Evolutionary conservation across 2,797 vertebrate genomes (phyloP).

Genomic region (Epinephelus malabaricus): DNA sequence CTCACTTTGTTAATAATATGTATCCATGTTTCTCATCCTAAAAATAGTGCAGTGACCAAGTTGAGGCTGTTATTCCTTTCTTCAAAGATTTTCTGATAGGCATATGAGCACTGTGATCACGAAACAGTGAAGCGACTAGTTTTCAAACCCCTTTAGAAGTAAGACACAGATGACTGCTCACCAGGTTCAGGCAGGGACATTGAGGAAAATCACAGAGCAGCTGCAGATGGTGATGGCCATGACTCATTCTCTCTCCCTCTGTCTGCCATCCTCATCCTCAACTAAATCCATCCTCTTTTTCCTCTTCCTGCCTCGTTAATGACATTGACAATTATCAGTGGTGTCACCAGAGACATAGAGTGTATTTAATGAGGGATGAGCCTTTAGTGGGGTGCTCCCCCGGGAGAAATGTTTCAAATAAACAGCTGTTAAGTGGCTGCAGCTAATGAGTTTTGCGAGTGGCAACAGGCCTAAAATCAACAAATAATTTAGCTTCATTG

Average conservation of each 20-base stretch:
- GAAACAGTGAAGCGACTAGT: conserved; percentile 38
- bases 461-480: conserved; percentile 28
- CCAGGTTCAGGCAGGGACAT: conserved; percentile 53
- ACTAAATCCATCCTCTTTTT: conserved; percentile 48
- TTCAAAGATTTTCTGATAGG: conserved; percentile 50
- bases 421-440: conserved; percentile 39
- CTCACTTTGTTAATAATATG: conserved; percentile 64
- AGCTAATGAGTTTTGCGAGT: conserved; percentile 33
- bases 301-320: conserved; percentile 49
- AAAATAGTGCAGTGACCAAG: conserved; percentile 61
- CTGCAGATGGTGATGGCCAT: conserved; percentile 56
- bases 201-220: conserved; percentile 55
- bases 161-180: conserved; percentile 34
- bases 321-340: conserved; percentile 52
- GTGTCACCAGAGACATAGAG: conserved; percentile 30
- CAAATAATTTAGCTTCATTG: conserved; percentile 27
- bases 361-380: conserved; percentile 48
- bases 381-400: conserved; percentile 5
- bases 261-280: conserved; percentile 37
- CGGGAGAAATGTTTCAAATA: conserved; percentile 36
- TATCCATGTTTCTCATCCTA: conserved; percentile 54
- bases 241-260: conserved; percentile 42
- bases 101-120: conserved; percentile 40
- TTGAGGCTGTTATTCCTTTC: conserved; percentile 37
- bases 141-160: conserved; percentile 49